Conservation (phyloP, 2,113 vertebrate species). For the Sialia sialis region DNA sequence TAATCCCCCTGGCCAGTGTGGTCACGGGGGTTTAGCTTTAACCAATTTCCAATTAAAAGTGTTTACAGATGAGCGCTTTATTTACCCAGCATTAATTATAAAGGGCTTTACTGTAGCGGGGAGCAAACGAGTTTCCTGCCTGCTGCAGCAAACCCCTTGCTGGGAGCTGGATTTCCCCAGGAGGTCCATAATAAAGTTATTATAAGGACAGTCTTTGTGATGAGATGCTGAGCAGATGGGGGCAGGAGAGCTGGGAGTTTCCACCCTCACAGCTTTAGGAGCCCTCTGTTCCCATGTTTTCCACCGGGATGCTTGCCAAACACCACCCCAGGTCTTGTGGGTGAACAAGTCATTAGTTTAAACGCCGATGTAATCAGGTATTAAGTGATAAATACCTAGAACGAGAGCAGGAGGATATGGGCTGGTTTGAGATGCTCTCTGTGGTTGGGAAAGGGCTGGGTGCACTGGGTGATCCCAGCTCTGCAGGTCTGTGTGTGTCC, state of each 20-base stretch:
- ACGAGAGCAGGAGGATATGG: conserved; percentile 11
- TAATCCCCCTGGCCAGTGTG: conserved; percentile 45
- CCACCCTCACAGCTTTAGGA: background rate
- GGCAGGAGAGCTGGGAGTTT: background rate
- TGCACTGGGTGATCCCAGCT: fast-evolving
- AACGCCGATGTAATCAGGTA: background rate
- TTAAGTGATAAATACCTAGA: background rate
- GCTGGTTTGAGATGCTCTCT: conserved; percentile 7
- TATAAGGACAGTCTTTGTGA: conserved; percentile 37
- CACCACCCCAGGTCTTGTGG: background rate
- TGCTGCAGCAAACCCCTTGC: conserved; percentile 30
- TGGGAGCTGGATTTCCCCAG: background rate
- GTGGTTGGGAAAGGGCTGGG: background rate
- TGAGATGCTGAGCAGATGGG: conserved; percentile 32
- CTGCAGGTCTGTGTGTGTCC: background rate
- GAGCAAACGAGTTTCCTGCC: conserved; percentile 37
- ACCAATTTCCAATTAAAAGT: conserved; percentile 61
- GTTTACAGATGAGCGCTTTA: conserved; percentile 70
- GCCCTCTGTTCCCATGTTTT: background rate
- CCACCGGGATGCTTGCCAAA: background rate
- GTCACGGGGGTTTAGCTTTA: conserved; percentile 49
- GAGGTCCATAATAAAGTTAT: conserved; percentile 59
- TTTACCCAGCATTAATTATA: conserved; percentile 70
- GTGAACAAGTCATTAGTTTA: conserved; percentile 14
- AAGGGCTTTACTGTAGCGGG: conserved; percentile 62